Evolutionary conservation across 2,113 vertebrate species (phyloP).

Genomic region (Podarcis raffonei): DNA sequence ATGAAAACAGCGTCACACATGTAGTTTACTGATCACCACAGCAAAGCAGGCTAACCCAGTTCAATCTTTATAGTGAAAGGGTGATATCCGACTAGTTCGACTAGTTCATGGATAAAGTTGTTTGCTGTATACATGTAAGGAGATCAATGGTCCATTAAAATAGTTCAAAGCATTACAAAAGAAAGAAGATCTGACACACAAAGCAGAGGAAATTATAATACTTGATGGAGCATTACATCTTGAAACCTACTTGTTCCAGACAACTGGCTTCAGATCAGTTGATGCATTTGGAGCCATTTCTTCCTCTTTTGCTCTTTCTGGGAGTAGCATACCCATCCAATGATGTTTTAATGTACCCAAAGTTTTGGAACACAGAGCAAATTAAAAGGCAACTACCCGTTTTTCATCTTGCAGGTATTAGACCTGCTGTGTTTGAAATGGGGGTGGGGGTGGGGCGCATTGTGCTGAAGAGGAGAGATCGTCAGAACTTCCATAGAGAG

Average conservation of each 20-base stretch:
- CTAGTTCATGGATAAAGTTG: slow-evolving; percentile 26
- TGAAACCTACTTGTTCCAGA: slow-evolving; percentile 12
- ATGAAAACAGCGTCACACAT: slow-evolving; percentile 18
- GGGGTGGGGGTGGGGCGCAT: not conserved
- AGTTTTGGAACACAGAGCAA: slow-evolving; percentile 7
- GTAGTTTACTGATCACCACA: not conserved
- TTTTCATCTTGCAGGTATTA: not conserved
- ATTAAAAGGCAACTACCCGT: not conserved
- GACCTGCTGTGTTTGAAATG: not conserved
- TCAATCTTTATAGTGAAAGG: slow-evolving; percentile 1
- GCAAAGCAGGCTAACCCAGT: not conserved
- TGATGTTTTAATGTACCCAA: slow-evolving; percentile 16
- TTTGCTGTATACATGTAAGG: slow-evolving; percentile 14
- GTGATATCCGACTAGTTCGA: not conserved
- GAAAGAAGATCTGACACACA: not conserved
- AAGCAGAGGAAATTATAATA: not conserved
- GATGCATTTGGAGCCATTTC: slow-evolving; percentile 21
- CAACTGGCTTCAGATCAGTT: not conserved
- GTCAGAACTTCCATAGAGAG: slow-evolving; percentile 9
- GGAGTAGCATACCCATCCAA: slow-evolving; percentile 24
- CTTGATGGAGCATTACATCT: not conserved
- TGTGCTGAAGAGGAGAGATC: slow-evolving; percentile 18
- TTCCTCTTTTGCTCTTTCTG: slow-evolving; percentile 17
- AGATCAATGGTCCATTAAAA: not conserved
- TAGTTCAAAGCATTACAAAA: not conserved